Evolutionary conservation across 1,140 invertebrate species (phyloP).

Genomic region (Caerostris darwini): DNA sequence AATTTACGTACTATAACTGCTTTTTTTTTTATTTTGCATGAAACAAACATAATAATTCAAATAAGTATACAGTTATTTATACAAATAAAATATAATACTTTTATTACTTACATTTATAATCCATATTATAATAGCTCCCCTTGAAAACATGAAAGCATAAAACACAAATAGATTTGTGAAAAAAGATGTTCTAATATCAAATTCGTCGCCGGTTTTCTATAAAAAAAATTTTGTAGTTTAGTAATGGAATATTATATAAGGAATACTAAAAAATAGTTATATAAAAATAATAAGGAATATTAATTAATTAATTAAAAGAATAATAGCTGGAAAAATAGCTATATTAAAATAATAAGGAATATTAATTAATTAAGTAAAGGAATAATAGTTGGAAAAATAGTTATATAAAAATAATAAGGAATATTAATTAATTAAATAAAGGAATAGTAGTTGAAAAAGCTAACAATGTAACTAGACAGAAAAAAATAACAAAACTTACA

Average conservation of each 20-base stretch:
- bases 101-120: conserved; percentile 68
- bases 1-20: not conserved
- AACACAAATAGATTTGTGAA: conserved; percentile 63
- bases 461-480: not conserved
- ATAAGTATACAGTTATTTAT: not conserved
- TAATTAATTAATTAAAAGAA: too few species aligned
- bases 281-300: too few species aligned
- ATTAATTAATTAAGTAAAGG: not conserved
- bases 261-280: too few species aligned
- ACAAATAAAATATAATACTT: not conserved
- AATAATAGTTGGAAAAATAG: not conserved
- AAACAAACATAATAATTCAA: not conserved
- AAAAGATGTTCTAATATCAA: conserved; percentile 42
- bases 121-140: conserved; percentile 68
- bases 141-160: conserved; percentile 68
- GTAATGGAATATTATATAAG: too few species aligned
- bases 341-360: too few species aligned
- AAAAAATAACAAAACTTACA: conserved; percentile 37
- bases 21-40: not conserved
- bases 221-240: not conserved
- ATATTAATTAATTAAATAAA: not conserved
- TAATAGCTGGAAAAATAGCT: too few species aligned
- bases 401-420: not conserved
- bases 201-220: conserved; percentile 39
- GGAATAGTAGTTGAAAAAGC: not conserved